A percentile compares a stretch with the other conserved stretches of the same genome.
Conservation (phyloP, 2,797 vertebrate species). For the Brachyrhaphis roseni region DNA sequence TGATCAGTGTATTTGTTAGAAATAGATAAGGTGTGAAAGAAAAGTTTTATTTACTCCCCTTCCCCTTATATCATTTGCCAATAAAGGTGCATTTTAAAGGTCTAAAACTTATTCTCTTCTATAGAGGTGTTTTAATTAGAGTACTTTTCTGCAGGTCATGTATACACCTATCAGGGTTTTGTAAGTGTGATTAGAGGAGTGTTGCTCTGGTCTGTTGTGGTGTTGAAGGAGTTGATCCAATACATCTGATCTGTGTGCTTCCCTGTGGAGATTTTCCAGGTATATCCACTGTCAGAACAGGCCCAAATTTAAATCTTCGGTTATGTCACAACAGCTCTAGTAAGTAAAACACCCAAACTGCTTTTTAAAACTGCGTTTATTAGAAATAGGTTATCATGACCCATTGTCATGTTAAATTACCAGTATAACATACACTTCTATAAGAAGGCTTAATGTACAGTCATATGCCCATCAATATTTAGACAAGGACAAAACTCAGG, state of each 20-base stretch:
- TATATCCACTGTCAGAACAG: neutral
- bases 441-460: conserved; percentile 80
- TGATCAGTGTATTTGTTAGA: neutral
- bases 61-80: neutral
- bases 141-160: neutral
- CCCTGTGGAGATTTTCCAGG: neutral
- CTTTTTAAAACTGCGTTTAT: conserved; percentile 73
- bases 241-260: neutral
- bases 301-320: neutral
- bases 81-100: conserved; percentile 48
- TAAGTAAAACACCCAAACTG: conserved; percentile 17
- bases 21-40: conserved; percentile 1
- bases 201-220: neutral
- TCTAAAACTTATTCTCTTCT: neutral
- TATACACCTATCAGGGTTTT: neutral
- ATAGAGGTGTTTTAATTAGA: neutral
- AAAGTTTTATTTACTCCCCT: neutral
- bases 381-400: conserved; percentile 81
- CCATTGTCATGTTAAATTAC: conserved; percentile 78
- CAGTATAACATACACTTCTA: conserved; percentile 79
- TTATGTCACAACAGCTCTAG: neutral
- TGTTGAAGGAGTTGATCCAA: neutral
- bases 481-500: conserved; percentile 11
- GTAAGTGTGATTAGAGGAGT: neutral
- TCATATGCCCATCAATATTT: conserved; percentile 10